phyloP scores from a whole-genome alignment of 2,888 invertebrate genomes.

The Tryphoninae sp. region DNA sequence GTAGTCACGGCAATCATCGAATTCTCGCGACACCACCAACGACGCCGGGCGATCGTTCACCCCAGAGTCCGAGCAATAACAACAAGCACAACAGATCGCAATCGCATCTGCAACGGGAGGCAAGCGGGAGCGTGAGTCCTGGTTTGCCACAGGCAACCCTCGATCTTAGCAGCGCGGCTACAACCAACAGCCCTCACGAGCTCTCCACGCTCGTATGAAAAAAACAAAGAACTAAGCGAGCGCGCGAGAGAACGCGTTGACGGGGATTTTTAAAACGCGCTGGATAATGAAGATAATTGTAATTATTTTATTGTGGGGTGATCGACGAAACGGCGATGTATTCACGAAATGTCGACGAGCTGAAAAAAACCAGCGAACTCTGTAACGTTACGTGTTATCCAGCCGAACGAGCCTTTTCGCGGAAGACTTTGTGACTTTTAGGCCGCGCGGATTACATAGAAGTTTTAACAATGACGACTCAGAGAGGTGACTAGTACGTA shows the following conservation, averaged over 20 bases:
- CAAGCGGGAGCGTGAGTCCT: constrained; percentile 86
- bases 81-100: constrained; percentile 71
- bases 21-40: constrained; percentile 76
- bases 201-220: constrained; percentile 86
- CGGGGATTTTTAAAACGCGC: neutral
- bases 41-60: constrained; percentile 78
- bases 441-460: too few species aligned
- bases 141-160: constrained; percentile 84
- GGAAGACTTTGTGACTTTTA: too few species aligned
- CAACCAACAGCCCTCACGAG: constrained; percentile 86
- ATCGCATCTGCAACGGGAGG: constrained; percentile 79
- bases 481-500: neutral
- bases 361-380: too few species aligned
- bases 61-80: constrained; percentile 72
- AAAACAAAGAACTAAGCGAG: constrained; percentile 23
- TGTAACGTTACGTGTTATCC: too few species aligned
- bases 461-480: too few species aligned
- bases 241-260: constrained; percentile 15
- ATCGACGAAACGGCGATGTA: too few species aligned
- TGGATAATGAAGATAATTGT: too few species aligned
- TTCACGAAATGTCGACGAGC: too few species aligned
- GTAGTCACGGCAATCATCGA: constrained; percentile 65
- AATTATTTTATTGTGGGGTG: too few species aligned
- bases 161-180: constrained; percentile 86
- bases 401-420: too few species aligned